Percentiles rank a stretch among this genome's conserved stretches.
Conservation (phyloP, 2,888 invertebrate species). For the Tridacna gigas region DNA sequence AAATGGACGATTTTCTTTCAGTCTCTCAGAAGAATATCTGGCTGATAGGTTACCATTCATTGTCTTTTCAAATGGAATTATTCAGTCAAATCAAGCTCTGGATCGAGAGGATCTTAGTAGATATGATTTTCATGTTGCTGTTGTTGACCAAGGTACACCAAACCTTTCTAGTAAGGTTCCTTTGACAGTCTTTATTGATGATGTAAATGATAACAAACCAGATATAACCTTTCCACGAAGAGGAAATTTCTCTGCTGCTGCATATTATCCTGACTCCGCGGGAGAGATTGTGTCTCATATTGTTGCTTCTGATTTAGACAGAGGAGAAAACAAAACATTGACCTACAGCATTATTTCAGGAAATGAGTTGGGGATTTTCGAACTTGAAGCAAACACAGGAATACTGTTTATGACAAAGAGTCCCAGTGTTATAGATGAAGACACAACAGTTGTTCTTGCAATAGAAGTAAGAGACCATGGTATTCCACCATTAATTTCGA, state of each 20-base stretch:
- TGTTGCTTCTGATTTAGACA: conserved; percentile 65
- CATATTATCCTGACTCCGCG: conserved; percentile 48
- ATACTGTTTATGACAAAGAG: conserved; percentile 40
- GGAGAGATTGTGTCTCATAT: conserved; percentile 58
- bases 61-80: conserved; percentile 67
- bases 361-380: conserved; percentile 67
- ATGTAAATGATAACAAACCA: conserved; percentile 77
- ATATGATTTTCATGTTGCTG: conserved; percentile 67
- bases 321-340: conserved; percentile 64
- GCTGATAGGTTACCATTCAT: conserved; percentile 65
- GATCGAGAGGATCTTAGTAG: conserved; percentile 69
- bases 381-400: conserved; percentile 63
- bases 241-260: conserved; percentile 63
- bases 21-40: conserved; percentile 41
- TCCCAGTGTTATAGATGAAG: conserved; percentile 40
- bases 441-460: conserved; percentile 42
- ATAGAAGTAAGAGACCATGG: conserved; percentile 55
- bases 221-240: conserved; percentile 74
- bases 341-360: conserved; percentile 58
- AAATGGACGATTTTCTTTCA: conserved; percentile 69
- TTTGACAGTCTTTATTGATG: conserved; percentile 69
- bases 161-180: conserved; percentile 60
- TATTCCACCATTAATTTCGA: conserved; percentile 19
- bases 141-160: conserved; percentile 70
- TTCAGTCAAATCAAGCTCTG: conserved; percentile 66